Base-by-base conservation (phyloP, 2,888 invertebrate genomes). In the Heliconius ismenius region DNA sequence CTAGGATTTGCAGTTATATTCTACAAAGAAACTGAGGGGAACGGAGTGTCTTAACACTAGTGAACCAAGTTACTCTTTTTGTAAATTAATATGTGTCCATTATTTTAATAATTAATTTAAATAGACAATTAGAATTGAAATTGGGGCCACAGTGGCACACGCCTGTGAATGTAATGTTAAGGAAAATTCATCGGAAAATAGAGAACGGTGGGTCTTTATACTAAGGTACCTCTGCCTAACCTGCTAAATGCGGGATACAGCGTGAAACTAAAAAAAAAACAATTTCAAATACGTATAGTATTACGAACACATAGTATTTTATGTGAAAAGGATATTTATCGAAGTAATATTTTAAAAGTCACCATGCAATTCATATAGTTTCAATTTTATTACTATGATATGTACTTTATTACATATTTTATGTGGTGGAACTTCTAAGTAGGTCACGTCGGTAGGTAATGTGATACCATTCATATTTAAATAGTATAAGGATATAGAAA, bases 401-500 rank as follows among this genome's bases (percentile, higher is more conserved):
- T 24, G 15, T 43, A 39, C 24, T 43, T 67, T 67, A 65, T 39
- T 65, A 24, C 36, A 39, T 36, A 39, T 65, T 36, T 64, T 64
- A 36, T 32, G 36, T 9, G 6, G 11, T 65, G 4, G n/a, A 39
- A 65, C 65, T 65, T 36, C 21, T 65, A 36, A 65, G 64, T 65
- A 65, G 36, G 39, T 65, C n/a, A 65, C 65, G 65, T 13, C n/a
- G 65, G 36, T n/a, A n/a, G 36, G 65, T 65, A 39, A 64, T 65
- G 39, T 39, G 15, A 39, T 39, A 24, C 39, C 13, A 39, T 13
- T 65, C 13, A 54, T 10, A 65, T 39, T 65, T 65, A 39, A 65
- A 24, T 39, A 65, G 3, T 11, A 39, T 39, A 39, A 67, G 24
- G 9, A 39, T 21, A 10, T 11, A 36, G 11, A 36, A n/a, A 36